A percentile compares a stretch with the other conserved stretches of the same genome.
Evolutionary conservation across 53 echinoderm and acorn worm genomes (phyloP).

Genomic region (Luidia sarsii): DNA sequence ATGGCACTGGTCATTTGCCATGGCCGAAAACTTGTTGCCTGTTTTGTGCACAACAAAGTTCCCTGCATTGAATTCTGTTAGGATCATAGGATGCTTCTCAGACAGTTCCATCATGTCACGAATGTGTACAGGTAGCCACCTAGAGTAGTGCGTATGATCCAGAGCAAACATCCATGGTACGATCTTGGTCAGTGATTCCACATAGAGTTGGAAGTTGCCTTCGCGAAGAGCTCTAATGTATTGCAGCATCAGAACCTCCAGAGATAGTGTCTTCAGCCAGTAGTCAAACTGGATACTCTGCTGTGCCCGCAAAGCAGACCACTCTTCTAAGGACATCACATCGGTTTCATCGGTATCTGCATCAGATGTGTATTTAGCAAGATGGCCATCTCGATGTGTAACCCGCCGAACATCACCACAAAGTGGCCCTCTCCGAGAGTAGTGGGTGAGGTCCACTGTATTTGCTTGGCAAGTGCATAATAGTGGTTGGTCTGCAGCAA

Average conservation of each 20-base stretch:
- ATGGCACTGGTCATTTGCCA: constrained; percentile 44
- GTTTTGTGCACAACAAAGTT: constrained; percentile 20
- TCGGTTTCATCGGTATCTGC: no score
- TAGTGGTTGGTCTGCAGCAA: constrained; percentile 43
- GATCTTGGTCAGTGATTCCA: not conserved
- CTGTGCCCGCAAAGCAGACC: not conserved
- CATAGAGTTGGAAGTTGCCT: not conserved
- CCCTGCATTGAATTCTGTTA: constrained; percentile 9
- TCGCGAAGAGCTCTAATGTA: not conserved
- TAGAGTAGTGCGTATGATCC: constrained; percentile 33
- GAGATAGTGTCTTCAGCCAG: constrained; percentile 20
- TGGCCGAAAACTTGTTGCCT: constrained; percentile 23
- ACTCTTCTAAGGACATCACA: constrained; percentile 6
- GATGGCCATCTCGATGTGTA: constrained; percentile 55
- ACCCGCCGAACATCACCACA: constrained; percentile 38
- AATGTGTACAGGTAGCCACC: constrained; percentile 51
- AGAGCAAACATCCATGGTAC: constrained; percentile 43
- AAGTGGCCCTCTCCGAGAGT: constrained; percentile 11
- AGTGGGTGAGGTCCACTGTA: constrained; percentile 10
- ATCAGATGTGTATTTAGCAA: no score
- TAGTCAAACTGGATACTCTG: constrained; percentile 21
- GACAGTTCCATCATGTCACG: constrained; percentile 38
- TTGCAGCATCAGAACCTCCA: not conserved
- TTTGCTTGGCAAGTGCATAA: constrained; percentile 21
- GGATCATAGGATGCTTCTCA: not conserved